These are phyloP conservation scores for Drosophila chauvacae DNA, from an alignment of 1,140 invertebrate species.

Conservation along the genomic window DNA sequence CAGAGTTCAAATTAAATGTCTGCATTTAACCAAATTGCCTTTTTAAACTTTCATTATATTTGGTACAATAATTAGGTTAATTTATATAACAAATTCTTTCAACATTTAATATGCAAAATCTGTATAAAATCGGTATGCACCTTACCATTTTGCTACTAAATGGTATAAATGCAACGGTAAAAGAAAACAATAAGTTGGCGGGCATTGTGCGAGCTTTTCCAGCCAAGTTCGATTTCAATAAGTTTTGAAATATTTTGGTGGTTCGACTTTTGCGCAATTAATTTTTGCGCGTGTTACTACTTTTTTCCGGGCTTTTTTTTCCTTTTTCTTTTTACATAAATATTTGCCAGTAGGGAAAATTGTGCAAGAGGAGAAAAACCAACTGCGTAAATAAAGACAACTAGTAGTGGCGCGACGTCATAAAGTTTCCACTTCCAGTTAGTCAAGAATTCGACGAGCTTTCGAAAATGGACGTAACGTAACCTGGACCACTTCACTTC, in stretches of 20 bases:
- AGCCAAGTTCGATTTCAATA: constrained; percentile 41
- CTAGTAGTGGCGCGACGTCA: constrained; percentile 52
- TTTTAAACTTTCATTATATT: too few relatives aligned
- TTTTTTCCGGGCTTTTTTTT: constrained; percentile 5
- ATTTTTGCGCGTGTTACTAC: constrained; percentile 49
- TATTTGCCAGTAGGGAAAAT: background rate
- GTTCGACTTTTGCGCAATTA: constrained; percentile 56
- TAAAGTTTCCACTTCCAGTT: constrained; percentile 24
- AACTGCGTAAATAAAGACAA: constrained; percentile 75
- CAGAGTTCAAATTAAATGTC: background rate
- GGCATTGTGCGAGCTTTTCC: constrained; percentile 38
- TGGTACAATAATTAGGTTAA: too few relatives aligned
- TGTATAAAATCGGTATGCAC: background rate
- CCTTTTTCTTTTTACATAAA: background rate
- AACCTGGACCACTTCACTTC: constrained; percentile 8
- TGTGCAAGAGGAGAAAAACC: constrained; percentile 24
- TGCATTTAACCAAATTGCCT: too few relatives aligned
- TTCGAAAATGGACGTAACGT: constrained; percentile 26
- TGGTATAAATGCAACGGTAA: constrained; percentile 17
- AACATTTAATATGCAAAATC: background rate
- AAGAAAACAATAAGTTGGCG: constrained; percentile 38
- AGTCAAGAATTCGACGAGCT: constrained; percentile 42
- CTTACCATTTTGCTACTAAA: too few relatives aligned
- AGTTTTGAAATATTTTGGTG: constrained; percentile 37
- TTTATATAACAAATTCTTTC: too few relatives aligned